These are phyloP conservation scores for Dipus sagitta DNA, from an alignment of 2,797 vertebrate species.

Conservation along the genomic window DNA sequence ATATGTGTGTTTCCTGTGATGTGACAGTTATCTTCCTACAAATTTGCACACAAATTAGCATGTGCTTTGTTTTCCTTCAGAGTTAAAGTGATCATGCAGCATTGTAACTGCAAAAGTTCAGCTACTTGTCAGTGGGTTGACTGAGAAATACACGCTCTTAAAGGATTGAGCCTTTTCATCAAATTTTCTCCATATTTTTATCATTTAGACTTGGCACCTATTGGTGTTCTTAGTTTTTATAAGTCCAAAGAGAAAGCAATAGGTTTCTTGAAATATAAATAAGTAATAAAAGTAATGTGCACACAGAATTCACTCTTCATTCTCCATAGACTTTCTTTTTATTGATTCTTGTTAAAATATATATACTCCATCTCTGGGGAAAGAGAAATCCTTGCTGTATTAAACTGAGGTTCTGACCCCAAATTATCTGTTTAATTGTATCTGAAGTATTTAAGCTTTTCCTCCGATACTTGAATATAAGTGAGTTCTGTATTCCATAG, in stretches of 20 bases:
- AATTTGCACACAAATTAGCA: not conserved
- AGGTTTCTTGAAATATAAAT: constrained; percentile 77
- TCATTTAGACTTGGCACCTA: constrained; percentile 22
- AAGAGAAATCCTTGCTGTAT: constrained; percentile 53
- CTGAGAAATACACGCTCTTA: constrained; percentile 52
- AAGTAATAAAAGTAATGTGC: constrained; percentile 71
- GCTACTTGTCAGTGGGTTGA: constrained; percentile 43
- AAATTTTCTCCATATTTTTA: constrained; percentile 49
- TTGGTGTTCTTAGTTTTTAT: constrained; percentile 72
- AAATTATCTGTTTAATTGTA: constrained; percentile 52
- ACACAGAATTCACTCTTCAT: constrained; percentile 50
- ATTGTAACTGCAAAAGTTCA: constrained; percentile 27
- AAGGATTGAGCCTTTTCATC: constrained; percentile 54
- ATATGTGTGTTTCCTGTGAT: not conserved
- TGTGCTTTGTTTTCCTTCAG: not conserved
- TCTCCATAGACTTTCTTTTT: constrained; percentile 54
- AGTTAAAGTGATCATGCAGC: not conserved
- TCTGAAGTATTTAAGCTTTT: constrained; percentile 46
- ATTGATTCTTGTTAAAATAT: constrained; percentile 23
- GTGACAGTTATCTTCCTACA: constrained; percentile 11
- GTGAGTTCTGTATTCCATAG: constrained; percentile 50
- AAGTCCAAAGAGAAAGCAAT: constrained; percentile 71
- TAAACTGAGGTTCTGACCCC: constrained; percentile 58
- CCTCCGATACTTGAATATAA: constrained; percentile 66
- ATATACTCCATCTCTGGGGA: constrained; percentile 8